Evolutionary conservation across 2,797 vertebrate species (phyloP), one percentile per base, ranked within the genome.

Genomic region (Hyperoplus lanceolatus): DNA sequence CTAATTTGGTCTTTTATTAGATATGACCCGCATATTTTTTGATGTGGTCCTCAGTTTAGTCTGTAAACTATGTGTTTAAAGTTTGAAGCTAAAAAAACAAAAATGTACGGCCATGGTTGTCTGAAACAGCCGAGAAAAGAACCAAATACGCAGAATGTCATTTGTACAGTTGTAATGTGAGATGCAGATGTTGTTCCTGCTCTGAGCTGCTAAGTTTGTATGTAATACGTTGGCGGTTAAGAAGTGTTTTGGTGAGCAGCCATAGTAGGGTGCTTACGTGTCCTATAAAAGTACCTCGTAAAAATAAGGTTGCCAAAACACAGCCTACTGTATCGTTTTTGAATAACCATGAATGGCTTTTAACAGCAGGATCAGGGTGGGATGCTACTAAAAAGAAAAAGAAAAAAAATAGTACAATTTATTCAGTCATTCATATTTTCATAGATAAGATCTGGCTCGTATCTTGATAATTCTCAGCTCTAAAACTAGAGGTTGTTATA

Each of bases 401-500:
- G 29, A 3, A 29, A 29, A 29, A 3, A 29, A 29, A 29, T 29
- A 36, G 39, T 65, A 73, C 41, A 70, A 53, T 21, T 48, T 9
- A 55, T 55, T 43, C 4, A 45, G 7, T 80, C 53, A 65, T 87
- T 81, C 50, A 77, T 54, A 68, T 75, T 80, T 81, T 56, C 29
- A 74, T 21, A 80, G 15, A 75, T 54, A 46, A 77, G 16, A 80
- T 78, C 18, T 54, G 56, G 36, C 29, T 79, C 49, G 68, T 95
- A 96, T 95, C 94, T 94, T 82, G 95, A 95, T 96, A 94, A 95
- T 96, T 95, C 93, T 94, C 95, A 94, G 93, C 95, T 95, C 96
- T 95, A 96, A 97, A 94, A 96, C 93, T 95, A 62, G 93, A 95
- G 93, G 78, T 91, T 87, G 89, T 93, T 91, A 92, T 96, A 95